A percentile compares a stretch with the other conserved stretches of the same genome.
These are phyloP conservation scores for Drosophila anomalata DNA, from an alignment of 2,888 invertebrate species.

Conservation along the genomic window DNA sequence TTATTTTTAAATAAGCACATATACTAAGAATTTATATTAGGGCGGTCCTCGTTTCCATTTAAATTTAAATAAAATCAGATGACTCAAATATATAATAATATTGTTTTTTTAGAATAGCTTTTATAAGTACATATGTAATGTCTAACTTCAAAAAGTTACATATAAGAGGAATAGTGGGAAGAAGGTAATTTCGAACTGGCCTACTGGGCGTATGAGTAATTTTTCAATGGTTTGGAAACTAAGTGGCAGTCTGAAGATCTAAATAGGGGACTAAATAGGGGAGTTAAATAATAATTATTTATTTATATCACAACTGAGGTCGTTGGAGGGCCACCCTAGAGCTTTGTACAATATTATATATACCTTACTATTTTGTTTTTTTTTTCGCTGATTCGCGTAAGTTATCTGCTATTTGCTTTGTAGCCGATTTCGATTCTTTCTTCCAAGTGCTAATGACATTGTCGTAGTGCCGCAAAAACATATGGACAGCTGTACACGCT, in stretches of 20 bases:
- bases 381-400: conserved; percentile 31
- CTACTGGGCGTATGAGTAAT: not conserved
- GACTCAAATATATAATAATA: too few relatives aligned
- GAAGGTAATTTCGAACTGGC: not conserved
- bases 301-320: too few relatives aligned
- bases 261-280: too few relatives aligned
- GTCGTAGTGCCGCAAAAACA: conserved; percentile 22
- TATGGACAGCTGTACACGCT: conserved; percentile 26
- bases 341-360: not conserved
- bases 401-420: conserved; percentile 58
- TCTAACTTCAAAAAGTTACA: too few relatives aligned
- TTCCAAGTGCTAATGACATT: conserved; percentile 57
- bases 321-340: too few relatives aligned
- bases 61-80: too few relatives aligned
- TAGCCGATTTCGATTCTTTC: conserved; percentile 41
- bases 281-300: too few relatives aligned
- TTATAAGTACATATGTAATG: too few relatives aligned
- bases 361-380: conserved; percentile 23
- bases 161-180: not conserved
- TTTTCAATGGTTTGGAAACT: not conserved
- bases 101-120: too few relatives aligned
- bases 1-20: conserved; percentile 62
- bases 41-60: not conserved
- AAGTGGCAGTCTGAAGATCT: not conserved
- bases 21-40: conserved; percentile 2